Evolutionary conservation across 2,797 vertebrate genomes (phyloP).

Genomic region (Protonibea diacanthus): DNA sequence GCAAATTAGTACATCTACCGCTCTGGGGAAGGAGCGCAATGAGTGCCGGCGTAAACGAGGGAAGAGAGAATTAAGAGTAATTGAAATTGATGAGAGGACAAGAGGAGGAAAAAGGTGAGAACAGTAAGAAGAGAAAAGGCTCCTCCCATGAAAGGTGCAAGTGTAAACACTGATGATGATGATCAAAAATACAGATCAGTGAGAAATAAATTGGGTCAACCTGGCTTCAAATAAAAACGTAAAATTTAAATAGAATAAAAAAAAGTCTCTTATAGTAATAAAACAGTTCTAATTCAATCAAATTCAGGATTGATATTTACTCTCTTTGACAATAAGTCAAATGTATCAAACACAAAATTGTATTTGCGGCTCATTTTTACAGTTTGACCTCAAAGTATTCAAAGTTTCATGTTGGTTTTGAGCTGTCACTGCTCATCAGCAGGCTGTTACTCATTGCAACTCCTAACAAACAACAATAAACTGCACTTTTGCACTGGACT

Average conservation of each 20-base stretch:
- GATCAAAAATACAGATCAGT: not conserved
- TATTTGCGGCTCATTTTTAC: not conserved
- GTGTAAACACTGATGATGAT: not conserved
- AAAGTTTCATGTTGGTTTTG: not conserved
- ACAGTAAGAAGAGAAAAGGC: not conserved
- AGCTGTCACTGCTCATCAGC: not conserved
- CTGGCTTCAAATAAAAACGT: not conserved
- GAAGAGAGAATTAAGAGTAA: not conserved
- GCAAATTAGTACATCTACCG: slow-evolving; percentile 38
- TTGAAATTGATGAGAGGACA: not conserved
- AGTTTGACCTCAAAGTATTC: not conserved
- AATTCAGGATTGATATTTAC: not conserved
- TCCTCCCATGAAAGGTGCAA: not conserved
- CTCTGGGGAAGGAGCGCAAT: slow-evolving; percentile 34
- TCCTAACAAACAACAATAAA: not conserved
- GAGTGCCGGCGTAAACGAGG: slow-evolving; percentile 10
- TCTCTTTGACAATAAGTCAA: not conserved
- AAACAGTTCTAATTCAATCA: not conserved
- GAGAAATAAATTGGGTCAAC: not conserved
- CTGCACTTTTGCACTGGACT: not conserved
- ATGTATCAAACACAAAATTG: not conserved
- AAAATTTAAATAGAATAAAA: not conserved
- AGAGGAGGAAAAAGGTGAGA: not conserved
- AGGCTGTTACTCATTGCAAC: not conserved
- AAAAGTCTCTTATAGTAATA: not conserved